Percentiles rank a stretch among this genome's conserved stretches.
Evolutionary conservation across 2,888 invertebrate genomes (phyloP).

Genomic region (Ptilodon capucinus): DNA sequence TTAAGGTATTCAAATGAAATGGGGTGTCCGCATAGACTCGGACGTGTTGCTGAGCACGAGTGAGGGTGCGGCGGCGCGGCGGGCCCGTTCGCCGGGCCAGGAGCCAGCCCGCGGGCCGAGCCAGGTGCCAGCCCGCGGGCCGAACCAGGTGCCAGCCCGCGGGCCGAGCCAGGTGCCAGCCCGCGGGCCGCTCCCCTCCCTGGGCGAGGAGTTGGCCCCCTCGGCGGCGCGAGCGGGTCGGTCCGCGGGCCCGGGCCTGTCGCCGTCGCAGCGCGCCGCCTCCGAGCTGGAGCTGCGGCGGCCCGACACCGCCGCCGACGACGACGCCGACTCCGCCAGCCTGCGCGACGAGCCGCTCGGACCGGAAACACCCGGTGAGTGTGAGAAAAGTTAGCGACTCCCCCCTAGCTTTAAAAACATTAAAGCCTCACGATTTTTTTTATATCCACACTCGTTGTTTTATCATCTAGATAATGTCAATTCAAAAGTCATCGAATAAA

Average conservation of each 20-base stretch:
- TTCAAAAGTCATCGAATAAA: too few relatives aligned
- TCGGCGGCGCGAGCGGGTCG: slow-evolving; percentile 6
- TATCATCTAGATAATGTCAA: too few relatives aligned
- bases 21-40: slow-evolving; percentile 53
- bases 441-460: too few relatives aligned
- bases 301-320: slow-evolving; percentile 30
- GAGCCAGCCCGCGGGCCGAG: not conserved
- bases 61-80: slow-evolving; percentile 13
- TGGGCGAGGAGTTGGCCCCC: not conserved
- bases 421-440: not conserved
- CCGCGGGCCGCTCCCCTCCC: not conserved
- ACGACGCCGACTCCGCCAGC: slow-evolving; percentile 46
- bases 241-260: slow-evolving; percentile 5
- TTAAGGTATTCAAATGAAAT: too few relatives aligned
- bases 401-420: not conserved
- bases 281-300: slow-evolving; percentile 58
- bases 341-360: slow-evolving; percentile 57
- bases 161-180: slow-evolving; percentile 4
- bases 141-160: not conserved
- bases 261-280: slow-evolving; percentile 47
- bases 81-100: not conserved
- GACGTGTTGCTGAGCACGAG: slow-evolving; percentile 52
- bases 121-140: not conserved
- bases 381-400: too few relatives aligned
- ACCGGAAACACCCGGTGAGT: slow-evolving; percentile 6